Percentiles rank a stretch among this genome's conserved stretches.
phyloP scores from a whole-genome alignment of 2,113 vertebrate genomes.

The Eptesicus fuscus region DNA sequence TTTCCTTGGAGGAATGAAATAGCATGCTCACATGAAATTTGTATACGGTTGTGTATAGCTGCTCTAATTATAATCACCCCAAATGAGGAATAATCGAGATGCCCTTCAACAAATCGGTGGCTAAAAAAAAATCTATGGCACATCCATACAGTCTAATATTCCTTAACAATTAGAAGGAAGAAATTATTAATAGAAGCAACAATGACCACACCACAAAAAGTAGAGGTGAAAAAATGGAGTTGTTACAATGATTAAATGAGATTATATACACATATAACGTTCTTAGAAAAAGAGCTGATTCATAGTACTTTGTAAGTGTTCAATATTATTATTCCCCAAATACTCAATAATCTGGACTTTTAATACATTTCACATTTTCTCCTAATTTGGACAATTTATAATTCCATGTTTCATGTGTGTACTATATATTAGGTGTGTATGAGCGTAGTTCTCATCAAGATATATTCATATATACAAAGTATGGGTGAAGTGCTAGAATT shows the following conservation, averaged over 20 bases:
- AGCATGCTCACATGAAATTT: background rate
- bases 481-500: background rate
- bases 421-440: accelerated
- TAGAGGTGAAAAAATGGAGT: background rate
- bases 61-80: background rate
- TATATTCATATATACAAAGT: accelerated
- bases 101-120: background rate
- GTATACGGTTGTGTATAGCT: background rate
- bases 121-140: background rate
- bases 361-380: background rate
- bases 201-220: background rate
- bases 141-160: background rate
- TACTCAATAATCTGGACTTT: background rate
- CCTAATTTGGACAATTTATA: background rate
- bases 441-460: background rate
- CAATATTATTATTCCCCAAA: background rate
- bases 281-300: background rate
- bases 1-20: background rate
- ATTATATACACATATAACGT: background rate
- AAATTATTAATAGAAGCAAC: background rate
- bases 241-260: background rate
- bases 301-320: background rate
- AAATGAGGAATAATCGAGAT: background rate
- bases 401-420: background rate
- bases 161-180: background rate